phyloP scores from a whole-genome alignment of 2,113 vertebrate genomes.

The Scopus umbretta region DNA sequence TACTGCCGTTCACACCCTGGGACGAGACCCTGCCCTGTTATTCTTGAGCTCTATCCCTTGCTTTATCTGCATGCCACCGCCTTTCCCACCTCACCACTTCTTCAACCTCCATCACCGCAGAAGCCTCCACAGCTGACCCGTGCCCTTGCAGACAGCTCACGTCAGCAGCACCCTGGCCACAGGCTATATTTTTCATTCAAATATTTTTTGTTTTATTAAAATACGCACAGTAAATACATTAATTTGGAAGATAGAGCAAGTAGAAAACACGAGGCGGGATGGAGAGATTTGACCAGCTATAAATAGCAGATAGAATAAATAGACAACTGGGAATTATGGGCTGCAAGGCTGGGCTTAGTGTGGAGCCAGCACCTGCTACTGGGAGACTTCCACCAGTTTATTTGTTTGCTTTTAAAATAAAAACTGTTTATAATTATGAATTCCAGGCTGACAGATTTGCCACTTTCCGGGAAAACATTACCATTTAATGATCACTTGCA shows the following conservation, averaged over 20 bases:
- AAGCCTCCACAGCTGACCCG: background rate
- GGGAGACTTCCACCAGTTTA: background rate
- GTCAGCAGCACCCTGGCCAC: background rate
- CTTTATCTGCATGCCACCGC: background rate
- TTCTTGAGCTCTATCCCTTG: background rate
- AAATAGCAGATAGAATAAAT: constrained; percentile 48
- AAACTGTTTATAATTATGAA: background rate
- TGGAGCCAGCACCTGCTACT: constrained; percentile 33
- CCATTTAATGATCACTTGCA: background rate
- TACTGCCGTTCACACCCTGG: accelerated
- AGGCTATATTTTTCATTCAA: background rate
- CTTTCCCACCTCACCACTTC: background rate
- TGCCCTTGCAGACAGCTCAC: background rate
- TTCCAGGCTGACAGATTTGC: background rate
- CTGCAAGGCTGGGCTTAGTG: background rate
- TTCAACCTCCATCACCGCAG: background rate
- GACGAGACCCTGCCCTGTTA: background rate
- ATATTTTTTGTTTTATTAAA: background rate
- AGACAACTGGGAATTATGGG: background rate
- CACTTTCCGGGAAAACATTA: background rate
- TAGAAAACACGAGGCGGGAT: background rate
- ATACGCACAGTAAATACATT: background rate
- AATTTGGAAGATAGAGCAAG: background rate
- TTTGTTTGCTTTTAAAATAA: constrained; percentile 44
- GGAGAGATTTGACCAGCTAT: background rate